Base-by-base conservation (phyloP, 2,888 invertebrate genomes). In the Melieria picta region DNA sequence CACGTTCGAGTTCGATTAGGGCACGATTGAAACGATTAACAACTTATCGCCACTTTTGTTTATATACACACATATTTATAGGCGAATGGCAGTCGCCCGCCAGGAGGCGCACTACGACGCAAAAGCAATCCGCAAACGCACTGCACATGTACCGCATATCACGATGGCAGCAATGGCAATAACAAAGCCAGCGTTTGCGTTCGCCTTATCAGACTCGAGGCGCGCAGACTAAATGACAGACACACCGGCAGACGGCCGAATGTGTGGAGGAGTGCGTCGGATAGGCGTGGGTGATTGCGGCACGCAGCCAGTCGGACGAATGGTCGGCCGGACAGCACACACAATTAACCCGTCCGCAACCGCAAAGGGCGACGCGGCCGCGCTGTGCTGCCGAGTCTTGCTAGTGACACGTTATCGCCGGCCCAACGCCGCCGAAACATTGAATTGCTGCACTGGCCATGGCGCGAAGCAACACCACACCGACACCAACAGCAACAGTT, bases 1-100 rank as follows among this genome's bases (percentile, higher is more conserved):
- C 66, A 56, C 62, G 62, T 62, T 69, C 69, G 43, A 48, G 69
- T 56, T 56, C 69, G 69, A 69, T 69, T 63, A 63, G 63, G 56
- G 52, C 62, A 63, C 69, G 69, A 69, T 69, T 69, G 56, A 56
- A 69, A 63, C 69, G 69, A 69, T 69, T 69, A 69, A 69, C 42
- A 46, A 47, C 48, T 63, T 46, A 63, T 42, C 48, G 46, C 69
- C 55, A 46, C 43, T 62, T 55, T 69, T 69, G 56, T 69, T 62
- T 57, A 60, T 67, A 67, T 67, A 66, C 7, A 43, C 16, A 16
- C 6, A 62, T 42, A 47, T 4, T n/a, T 60, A n/a, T 43, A 10
- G 3, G 7, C 43, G 30, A 30, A 30, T 30, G 30, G 30, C 10
- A 43, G 30, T 11, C 43, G 42, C 7, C 6, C 42, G n/a, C 30